Evolutionary conservation across 2,888 invertebrate species (phyloP).

Genomic region (Camptogramma bilineatum): DNA sequence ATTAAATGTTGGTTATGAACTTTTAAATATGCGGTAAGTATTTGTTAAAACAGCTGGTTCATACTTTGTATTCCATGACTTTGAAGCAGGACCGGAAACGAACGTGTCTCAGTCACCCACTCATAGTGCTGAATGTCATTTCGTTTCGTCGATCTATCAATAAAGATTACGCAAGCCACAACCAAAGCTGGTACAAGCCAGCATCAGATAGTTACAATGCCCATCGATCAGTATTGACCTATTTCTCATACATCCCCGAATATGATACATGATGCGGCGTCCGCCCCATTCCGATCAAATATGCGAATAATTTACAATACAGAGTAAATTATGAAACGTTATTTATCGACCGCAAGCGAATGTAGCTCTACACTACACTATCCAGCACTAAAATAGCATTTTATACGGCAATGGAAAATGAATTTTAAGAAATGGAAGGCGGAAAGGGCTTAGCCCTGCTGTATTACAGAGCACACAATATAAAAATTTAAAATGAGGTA

Average conservation of each 20-base stretch:
- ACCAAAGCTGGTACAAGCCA: neutral
- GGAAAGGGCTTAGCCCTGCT: no score
- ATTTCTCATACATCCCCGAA: slow-evolving; percentile 6
- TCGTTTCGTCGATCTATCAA: neutral
- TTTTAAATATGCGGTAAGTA: neutral
- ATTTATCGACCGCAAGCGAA: neutral
- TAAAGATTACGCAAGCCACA: neutral
- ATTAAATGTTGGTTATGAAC: neutral
- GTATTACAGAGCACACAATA: no score
- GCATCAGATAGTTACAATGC: neutral
- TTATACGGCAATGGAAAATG: no score
- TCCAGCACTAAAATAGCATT: neutral
- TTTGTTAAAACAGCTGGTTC: neutral
- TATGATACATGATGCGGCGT: slow-evolving; percentile 17
- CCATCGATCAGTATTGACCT: slow-evolving; percentile 18
- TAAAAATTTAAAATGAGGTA: no score
- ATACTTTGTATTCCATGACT: neutral
- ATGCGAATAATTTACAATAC: slow-evolving; percentile 16
- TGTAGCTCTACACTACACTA: neutral
- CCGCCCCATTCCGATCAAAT: slow-evolving; percentile 11
- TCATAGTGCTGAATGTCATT: no score
- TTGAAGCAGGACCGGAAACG: no score
- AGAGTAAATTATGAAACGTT: slow-evolving; percentile 10
- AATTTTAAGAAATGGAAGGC: no score
- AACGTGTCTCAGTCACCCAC: no score